Evolutionary conservation across 1,140 invertebrate species (phyloP), one percentile per base, ranked within the genome.

Genomic region (Drosophila carrolli): DNA sequence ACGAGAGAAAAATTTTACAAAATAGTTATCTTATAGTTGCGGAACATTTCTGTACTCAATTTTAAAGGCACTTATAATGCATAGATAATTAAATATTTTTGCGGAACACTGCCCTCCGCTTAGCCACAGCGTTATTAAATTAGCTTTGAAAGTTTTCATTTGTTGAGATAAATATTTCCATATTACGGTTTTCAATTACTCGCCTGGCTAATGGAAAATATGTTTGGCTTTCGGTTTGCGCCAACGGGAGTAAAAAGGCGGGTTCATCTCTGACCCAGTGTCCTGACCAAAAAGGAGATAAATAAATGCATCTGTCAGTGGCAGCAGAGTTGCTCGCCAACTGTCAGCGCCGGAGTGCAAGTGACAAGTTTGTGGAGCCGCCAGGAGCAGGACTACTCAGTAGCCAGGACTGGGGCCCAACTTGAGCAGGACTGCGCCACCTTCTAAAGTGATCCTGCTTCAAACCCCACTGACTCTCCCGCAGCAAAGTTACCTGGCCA

Each of bases 221-320:
- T 62, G 38, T 38, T 14, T 43, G 14, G 32, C 57, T 85, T 70
- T 56, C 58, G 74, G 63, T 58, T 58, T 50, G 38, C 10, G n/a
- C 43, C 40, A 54, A 32, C 41, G 53, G 37, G 41, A 61, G 66
- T 43, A 67, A 29, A 70, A 53, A 58, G 46, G 41, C 23, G 11
- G 29, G 29, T 27, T 71, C 65, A 50, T 55, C 43, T 23, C 43
- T 29, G 55, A 43, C 51, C 27, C 55, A 14, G 13, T 68, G 27
- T 40, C 8, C 46, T 14, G 38, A 48, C 38, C 75, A 59, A 38
- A 53, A 46, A 54, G 68, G 19, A 68, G 56, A 78, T 78, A 81
- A 85, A 85, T 86, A 88, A 79, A 76, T 75, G 83, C 82, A 76
- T 67, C 82, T 88, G 82, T 75, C 75, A 73, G 51, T 63, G 61